Evolutionary conservation across 92 coral and sea anemone genomes (phyloP), one percentile per base, ranked within the genome.

Genomic region (Parazoanthus atlanticus): DNA sequence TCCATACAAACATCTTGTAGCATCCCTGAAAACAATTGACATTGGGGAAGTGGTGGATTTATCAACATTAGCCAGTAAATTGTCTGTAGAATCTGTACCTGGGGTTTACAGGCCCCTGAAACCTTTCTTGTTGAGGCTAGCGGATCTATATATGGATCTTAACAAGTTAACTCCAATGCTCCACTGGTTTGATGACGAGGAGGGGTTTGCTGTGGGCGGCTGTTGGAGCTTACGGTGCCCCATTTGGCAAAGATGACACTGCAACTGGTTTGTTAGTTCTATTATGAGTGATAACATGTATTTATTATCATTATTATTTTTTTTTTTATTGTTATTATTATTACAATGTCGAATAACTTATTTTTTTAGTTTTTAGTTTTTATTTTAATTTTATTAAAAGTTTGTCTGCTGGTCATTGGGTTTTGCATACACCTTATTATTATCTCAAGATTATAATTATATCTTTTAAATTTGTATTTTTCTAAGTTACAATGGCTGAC

Each of bases 81-180:
- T 78, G 19, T 88, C 91, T 79, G 41, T 75, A 66, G 87, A 86
- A 88, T 56, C 89, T 46, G 92, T 78, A 29, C 89, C 89, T 89
- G 94, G 96, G 25, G 94, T 93, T 77, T 91, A 91, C 92, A 82
- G 94, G 43, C 93, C 93, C 72, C 88, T 91, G 4, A 70, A 93
- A 82, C 82, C 82, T 6, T 36, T 36, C 40, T 36, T 36, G 40
- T 36, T 36, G 40, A 36, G 40, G 40, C 40, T 36, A 36, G 40
- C 40, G 5, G 40, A 36, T 36, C 40, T 36, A 36, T 36, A 36
- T 5, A 36, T 36, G 40, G 40, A 36, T 89, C 83, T 91, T 33
- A 76, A 89, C 70, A 76, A 85, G 65, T 64, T 79, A 81, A 82
- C 54, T 61, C 86, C 84, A 13, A 34, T 79, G 61, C 88, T 92